These are phyloP conservation scores for Chironomus tentans DNA, from an alignment of 2,888 invertebrate genomes.

Conservation along the genomic window DNA sequence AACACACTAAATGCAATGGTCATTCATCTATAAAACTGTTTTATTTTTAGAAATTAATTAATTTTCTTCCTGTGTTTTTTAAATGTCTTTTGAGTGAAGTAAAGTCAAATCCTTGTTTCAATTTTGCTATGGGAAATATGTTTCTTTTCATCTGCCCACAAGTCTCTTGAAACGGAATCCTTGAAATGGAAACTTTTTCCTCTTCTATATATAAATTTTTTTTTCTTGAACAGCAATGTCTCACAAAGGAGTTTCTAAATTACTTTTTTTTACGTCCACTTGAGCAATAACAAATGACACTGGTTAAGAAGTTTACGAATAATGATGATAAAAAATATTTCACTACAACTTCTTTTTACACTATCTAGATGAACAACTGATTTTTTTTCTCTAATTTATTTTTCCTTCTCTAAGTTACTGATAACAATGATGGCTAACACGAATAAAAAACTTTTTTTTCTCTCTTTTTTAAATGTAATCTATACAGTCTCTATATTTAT, in stretches of 20 bases:
- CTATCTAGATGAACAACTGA: too few species aligned
- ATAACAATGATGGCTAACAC: slow-evolving; percentile 25
- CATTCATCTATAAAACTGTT: too few species aligned
- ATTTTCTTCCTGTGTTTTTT: too few species aligned
- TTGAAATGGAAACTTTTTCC: neutral
- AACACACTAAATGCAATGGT: too few species aligned
- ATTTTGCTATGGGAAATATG: too few species aligned
- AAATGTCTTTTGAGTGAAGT: too few species aligned
- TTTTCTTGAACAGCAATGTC: neutral
- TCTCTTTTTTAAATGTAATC: neutral
- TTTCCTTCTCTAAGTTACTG: slow-evolving; percentile 1
- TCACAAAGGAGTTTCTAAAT: neutral
- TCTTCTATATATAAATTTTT: neutral
- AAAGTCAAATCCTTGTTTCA: too few species aligned
- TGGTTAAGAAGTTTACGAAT: neutral
- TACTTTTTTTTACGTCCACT: neutral
- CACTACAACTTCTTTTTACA: neutral
- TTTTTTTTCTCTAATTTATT: neutral
- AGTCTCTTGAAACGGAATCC: neutral
- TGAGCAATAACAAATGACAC: neutral
- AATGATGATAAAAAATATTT: neutral
- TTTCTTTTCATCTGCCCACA: slow-evolving; percentile 2
- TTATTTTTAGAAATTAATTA: too few species aligned
- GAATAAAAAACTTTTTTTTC: neutral
- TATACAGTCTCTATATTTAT: slow-evolving; percentile 10